A percentile compares a stretch with the other conserved stretches of the same genome.
These are phyloP conservation scores for Chrysaora quinquecirrha DNA, from an alignment of 30 jellyfish, hydroid and myxozoan species.

Conservation along the genomic window DNA sequence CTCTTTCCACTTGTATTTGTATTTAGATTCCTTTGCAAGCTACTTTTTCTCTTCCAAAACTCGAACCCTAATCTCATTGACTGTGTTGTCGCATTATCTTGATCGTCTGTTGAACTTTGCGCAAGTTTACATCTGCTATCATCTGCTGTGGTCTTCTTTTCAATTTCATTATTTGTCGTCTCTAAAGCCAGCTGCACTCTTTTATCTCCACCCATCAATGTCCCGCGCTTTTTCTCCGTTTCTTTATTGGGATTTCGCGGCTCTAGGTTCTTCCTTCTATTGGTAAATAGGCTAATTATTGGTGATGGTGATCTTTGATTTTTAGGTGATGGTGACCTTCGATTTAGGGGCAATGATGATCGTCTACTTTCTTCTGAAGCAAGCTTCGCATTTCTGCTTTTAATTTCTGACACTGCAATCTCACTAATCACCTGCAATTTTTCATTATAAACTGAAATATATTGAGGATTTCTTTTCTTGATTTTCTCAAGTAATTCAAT, in stretches of 20 bases:
- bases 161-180: neutral
- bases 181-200: neutral
- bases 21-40: neutral
- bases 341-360: neutral
- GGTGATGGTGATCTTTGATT: neutral
- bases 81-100: neutral
- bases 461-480: slow-evolving; percentile 47
- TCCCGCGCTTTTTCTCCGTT: neutral
- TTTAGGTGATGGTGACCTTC: neutral
- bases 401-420: slow-evolving; percentile 15
- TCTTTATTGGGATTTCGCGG: neutral
- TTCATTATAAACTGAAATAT: slow-evolving; percentile 65
- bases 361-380: neutral
- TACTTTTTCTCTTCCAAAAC: neutral
- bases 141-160: neutral
- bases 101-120: neutral
- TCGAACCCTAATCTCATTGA: neutral
- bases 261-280: neutral
- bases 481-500: slow-evolving; percentile 22
- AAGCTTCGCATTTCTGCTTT: slow-evolving; percentile 7
- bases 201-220: neutral
- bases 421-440: slow-evolving; percentile 34
- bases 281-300: neutral
- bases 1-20: neutral
- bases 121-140: neutral